phyloP scores from a whole-genome alignment of 2,888 invertebrate species.

The Plagodis pulveraria region DNA sequence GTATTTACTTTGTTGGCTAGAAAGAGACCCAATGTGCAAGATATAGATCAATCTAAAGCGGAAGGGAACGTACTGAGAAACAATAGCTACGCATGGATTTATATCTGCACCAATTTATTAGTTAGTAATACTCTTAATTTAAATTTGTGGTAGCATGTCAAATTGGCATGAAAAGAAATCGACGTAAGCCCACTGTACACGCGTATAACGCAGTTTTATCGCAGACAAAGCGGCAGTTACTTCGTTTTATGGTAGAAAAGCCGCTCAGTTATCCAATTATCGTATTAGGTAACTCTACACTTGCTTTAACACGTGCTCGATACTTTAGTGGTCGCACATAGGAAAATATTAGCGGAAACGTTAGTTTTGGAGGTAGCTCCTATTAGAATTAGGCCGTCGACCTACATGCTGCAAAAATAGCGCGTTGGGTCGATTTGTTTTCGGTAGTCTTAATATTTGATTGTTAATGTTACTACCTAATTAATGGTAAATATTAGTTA shows the following conservation, averaged over 20 bases:
- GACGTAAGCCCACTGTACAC: slow-evolving; percentile 12
- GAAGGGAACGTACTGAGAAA: too few species aligned
- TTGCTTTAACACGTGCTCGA: slow-evolving; percentile 28
- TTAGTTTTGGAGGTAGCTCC: slow-evolving; percentile 8
- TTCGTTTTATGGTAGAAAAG: slow-evolving; percentile 20
- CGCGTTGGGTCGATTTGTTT: background rate
- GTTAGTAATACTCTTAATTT: slow-evolving; percentile 8
- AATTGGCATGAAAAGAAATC: slow-evolving; percentile 26
- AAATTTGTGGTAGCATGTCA: slow-evolving; percentile 17
- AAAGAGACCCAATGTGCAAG: too few species aligned
- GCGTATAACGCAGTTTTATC: slow-evolving; percentile 8
- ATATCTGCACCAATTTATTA: background rate
- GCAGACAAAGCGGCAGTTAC: background rate
- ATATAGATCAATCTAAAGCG: too few species aligned
- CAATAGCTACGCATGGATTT: too few species aligned
- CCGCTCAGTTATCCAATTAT: slow-evolving; percentile 38
- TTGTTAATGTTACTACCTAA: too few species aligned
- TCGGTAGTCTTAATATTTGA: too few species aligned
- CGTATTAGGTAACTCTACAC: slow-evolving; percentile 31
- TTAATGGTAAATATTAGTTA: too few species aligned
- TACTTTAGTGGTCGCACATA: slow-evolving; percentile 5
- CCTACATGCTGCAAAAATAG: background rate
- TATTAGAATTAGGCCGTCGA: slow-evolving; percentile 5
- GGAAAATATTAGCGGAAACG: background rate
- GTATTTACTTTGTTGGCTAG: too few species aligned